phyloP scores from a whole-genome alignment of 1,140 invertebrate genomes.

The Helicoverpa zea region DNA sequence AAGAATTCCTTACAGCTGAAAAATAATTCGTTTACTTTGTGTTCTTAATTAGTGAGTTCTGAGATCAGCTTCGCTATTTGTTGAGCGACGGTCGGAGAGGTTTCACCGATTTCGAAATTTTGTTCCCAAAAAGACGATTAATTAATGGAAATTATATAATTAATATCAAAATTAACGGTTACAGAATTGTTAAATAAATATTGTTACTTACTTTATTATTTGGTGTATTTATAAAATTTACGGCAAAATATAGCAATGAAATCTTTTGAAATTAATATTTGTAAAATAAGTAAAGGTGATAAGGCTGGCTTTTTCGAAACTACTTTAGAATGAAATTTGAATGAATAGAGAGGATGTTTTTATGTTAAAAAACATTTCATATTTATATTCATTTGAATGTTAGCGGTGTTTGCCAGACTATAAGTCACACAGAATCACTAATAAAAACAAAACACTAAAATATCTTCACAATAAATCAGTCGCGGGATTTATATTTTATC shows the following conservation, averaged over 20 bases:
- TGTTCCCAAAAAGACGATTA: background rate
- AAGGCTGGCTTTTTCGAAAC: too few relatives aligned
- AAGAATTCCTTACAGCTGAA: background rate
- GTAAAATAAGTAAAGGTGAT: too few relatives aligned
- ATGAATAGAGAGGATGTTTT: too few relatives aligned
- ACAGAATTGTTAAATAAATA: background rate
- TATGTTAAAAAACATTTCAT: too few relatives aligned
- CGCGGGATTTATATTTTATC: conserved; percentile 34
- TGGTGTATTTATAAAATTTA: background rate
- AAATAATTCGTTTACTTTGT: conserved; percentile 17
- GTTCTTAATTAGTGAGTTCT: background rate
- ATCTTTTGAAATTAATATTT: too few relatives aligned
- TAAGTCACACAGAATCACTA: background rate
- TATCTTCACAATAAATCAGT: conserved; percentile 28
- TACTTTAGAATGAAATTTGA: too few relatives aligned
- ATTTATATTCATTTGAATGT: background rate
- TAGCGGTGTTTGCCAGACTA: background rate
- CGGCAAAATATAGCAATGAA: too few relatives aligned
- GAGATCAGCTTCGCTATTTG: background rate
- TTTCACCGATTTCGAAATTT: background rate
- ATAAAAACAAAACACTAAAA: conserved; percentile 3
- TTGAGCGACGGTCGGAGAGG: background rate
- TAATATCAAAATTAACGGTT: background rate
- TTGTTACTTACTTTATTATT: background rate
- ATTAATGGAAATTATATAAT: conserved; percentile 20